Base-by-base conservation (phyloP, 2,888 invertebrate genomes). In the Hanleya hanleyi region DNA sequence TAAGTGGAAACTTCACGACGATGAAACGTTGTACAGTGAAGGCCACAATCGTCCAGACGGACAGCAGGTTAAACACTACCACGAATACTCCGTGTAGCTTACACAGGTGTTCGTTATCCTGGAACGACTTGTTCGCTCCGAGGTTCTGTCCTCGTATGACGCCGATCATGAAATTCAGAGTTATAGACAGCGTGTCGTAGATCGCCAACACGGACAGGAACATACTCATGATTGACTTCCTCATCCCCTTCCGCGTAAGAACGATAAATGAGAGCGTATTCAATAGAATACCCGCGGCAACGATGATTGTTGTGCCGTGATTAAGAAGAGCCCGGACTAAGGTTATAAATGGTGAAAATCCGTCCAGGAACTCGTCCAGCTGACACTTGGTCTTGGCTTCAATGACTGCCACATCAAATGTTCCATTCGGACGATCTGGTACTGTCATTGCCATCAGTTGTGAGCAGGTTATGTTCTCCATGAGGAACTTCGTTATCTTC, bases 121-220 rank as follows among this genome's bases (percentile, higher is more conserved):
- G 82, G 65, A 84, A 84, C 29, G 66, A 74, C 50, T 71, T 75
- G 67, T 84, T 84, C 7, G 83, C 76, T 61, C 77, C 71, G 50
- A 70, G 78, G 69, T 82, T 81, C 65, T 79, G 80, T 0, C 83
- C 84, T 22, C 84, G 69, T 6, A 84, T 76, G 0, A 84, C 83
- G 6, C 84, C 84, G 5, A 83, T 79, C 82, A 83, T 81, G 49
- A 84, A 84, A 71, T 84, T 84, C 71, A 84, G 76, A 15, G 79
- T 77, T 37, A 84, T 72, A 1, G 79, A 72, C 5, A 80, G 71
- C 0, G 71, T 77, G 71, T 84, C 83, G 65, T 81, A 84, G 0
- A 80, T 50, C 1, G 84, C 83, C 57, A 84, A 71, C 4, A 75
- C 78, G 6, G 82, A 77, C n/a, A 84, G 78, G 41, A 84, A 84